Evolutionary conservation across 2,113 vertebrate genomes (phyloP).

Genomic region (Suncus etruscus): DNA sequence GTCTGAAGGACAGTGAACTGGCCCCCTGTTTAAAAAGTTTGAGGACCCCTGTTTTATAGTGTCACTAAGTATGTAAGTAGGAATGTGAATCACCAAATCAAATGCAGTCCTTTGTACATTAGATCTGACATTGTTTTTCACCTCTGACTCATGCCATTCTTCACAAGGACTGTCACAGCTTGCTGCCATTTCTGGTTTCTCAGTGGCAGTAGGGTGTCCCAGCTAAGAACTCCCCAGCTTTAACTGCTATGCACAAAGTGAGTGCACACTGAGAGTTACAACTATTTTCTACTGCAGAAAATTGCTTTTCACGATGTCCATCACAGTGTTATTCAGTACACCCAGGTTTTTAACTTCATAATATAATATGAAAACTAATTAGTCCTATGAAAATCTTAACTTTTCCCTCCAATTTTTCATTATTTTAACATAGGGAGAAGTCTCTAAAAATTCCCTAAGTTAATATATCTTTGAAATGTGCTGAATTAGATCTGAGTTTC

Average conservation of each 20-base stretch:
- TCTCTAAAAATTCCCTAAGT: neutral
- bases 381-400: neutral
- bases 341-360: neutral
- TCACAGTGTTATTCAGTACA: neutral
- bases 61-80: neutral
- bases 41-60: no score
- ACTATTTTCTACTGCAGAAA: neutral
- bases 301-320: neutral
- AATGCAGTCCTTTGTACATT: neutral
- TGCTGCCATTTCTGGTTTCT: neutral
- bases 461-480: conserved; percentile 30
- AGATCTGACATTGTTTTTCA: neutral
- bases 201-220: neutral
- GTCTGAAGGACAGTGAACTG: no score
- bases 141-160: neutral
- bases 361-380: neutral
- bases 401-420: neutral
- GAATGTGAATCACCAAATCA: neutral
- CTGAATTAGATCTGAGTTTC: conserved; percentile 19
- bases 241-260: neutral
- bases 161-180: neutral
- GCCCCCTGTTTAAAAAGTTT: no score
- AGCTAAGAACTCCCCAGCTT: neutral
- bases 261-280: neutral
- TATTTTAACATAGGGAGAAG: neutral